Conservation (phyloP, 2,113 vertebrate genomes). For the Rynchops niger region DNA sequence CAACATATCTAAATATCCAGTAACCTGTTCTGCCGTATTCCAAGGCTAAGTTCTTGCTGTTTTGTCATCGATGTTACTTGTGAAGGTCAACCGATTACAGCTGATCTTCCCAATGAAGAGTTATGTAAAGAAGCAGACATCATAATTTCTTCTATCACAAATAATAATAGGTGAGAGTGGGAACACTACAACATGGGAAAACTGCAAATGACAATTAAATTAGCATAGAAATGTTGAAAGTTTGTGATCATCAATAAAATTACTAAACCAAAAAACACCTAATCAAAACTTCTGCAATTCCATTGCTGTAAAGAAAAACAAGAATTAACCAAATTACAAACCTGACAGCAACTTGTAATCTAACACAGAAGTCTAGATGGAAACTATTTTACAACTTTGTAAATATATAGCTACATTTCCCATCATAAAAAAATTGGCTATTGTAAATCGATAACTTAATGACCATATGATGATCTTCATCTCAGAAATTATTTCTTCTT, state of each 20-base stretch:
- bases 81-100: not conserved
- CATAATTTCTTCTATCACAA: not conserved
- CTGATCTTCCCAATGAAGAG: not conserved
- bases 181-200: not conserved
- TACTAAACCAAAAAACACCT: not conserved
- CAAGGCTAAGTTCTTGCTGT: not conserved
- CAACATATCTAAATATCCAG: not conserved
- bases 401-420: not conserved
- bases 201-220: not conserved
- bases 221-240: not conserved
- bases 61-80: not conserved
- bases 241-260: not conserved
- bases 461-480: not conserved
- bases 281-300: not conserved
- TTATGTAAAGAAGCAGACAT: not conserved
- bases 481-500: not conserved
- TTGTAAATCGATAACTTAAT: not conserved
- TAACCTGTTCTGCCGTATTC: not conserved
- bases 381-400: not conserved
- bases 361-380: not conserved
- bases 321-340: not conserved
- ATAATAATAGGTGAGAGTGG: not conserved
- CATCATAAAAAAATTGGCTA: rapidly evolving
- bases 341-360: not conserved
- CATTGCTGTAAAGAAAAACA: not conserved